These are phyloP conservation scores for Diogma glabrata DNA, from an alignment of 2,888 invertebrate genomes.

Conservation along the genomic window DNA sequence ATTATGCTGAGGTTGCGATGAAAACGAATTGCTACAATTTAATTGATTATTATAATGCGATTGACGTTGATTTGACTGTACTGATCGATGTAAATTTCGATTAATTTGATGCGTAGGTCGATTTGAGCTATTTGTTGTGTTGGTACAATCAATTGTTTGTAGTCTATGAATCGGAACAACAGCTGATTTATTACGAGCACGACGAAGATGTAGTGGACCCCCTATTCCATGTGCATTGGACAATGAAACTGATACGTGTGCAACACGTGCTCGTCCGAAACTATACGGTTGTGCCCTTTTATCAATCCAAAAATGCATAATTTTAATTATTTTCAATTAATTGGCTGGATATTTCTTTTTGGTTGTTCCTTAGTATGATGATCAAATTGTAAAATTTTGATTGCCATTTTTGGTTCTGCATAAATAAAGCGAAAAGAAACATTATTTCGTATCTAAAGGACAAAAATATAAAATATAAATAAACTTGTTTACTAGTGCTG, in stretches of 20 bases:
- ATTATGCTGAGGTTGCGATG: conserved; percentile 10
- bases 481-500: too few relatives aligned
- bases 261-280: conserved; percentile 59
- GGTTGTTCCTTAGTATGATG: too few relatives aligned
- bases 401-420: neutral
- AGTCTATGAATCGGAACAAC: conserved; percentile 60
- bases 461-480: too few relatives aligned
- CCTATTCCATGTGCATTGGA: conserved; percentile 45
- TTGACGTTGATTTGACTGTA: conserved; percentile 6
- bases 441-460: neutral
- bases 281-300: conserved; percentile 68
- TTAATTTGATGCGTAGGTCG: conserved; percentile 10
- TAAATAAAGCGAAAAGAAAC: neutral
- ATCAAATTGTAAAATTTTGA: neutral
- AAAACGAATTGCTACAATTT: neutral
- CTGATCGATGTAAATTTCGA: conserved; percentile 13
- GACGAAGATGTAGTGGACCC: conserved; percentile 36
- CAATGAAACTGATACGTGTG: conserved; percentile 53
- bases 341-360: neutral
- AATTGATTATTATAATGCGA: conserved; percentile 7
- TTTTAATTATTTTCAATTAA: neutral
- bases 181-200: conserved; percentile 48
- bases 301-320: conserved; percentile 83
- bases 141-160: conserved; percentile 42
- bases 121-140: conserved; percentile 16